Conservation (phyloP, 2,888 invertebrate genomes). For the Tridacna gigas region DNA sequence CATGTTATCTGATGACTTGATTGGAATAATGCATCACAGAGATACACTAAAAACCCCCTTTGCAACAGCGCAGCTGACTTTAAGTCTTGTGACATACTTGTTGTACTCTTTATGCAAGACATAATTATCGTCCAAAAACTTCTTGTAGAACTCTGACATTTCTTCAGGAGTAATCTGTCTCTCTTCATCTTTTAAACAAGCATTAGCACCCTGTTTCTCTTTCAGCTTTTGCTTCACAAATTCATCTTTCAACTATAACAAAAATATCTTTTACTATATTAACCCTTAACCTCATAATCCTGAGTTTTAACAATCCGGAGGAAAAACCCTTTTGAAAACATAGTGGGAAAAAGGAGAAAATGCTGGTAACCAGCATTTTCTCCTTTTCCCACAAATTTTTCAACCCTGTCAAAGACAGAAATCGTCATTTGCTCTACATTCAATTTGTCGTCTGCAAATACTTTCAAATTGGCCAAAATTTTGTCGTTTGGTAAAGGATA, state of each 20-base stretch:
- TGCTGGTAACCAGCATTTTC: too few species aligned
- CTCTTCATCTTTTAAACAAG: slow-evolving; percentile 38
- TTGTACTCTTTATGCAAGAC: slow-evolving; percentile 91
- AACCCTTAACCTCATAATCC: too few species aligned
- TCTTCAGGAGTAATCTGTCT: slow-evolving; percentile 74
- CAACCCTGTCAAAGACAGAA: too few species aligned
- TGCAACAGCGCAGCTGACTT: neutral
- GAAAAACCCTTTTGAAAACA: too few species aligned
- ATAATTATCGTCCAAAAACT: slow-evolving; percentile 93
- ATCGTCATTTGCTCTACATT: too few species aligned
- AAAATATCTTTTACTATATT: neutral
- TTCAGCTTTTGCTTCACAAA: slow-evolving; percentile 67
- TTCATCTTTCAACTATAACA: slow-evolving; percentile 72
- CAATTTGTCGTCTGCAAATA: too few species aligned
- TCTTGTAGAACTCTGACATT: slow-evolving; percentile 94
- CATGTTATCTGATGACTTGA: neutral
- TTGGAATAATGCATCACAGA: neutral
- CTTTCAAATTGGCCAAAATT: too few species aligned
- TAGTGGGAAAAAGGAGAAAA: too few species aligned
- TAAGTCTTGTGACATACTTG: slow-evolving; percentile 70
- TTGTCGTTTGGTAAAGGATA: too few species aligned
- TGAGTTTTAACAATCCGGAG: too few species aligned
- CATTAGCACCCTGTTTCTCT: slow-evolving; percentile 49
- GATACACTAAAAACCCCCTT: neutral
- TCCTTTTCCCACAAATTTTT: too few species aligned